Percentiles rank a stretch among this genome's conserved stretches.
phyloP scores from a whole-genome alignment of 2,113 vertebrate genomes.

The Accipiter virgatus region DNA sequence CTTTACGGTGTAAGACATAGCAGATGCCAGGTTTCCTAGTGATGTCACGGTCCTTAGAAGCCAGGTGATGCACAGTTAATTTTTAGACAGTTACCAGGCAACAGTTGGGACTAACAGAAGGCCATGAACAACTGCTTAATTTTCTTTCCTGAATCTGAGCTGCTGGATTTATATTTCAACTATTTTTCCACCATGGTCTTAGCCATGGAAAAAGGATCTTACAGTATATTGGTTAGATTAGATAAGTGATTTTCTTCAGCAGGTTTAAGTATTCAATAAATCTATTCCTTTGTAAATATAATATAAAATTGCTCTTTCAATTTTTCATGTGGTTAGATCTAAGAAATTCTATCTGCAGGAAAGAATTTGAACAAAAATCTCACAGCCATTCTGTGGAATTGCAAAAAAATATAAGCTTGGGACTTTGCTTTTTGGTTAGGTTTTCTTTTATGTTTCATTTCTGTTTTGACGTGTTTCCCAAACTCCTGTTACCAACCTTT shows the following conservation, averaged over 20 bases:
- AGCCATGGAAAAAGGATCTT: background rate
- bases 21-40: conserved; percentile 1
- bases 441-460: conserved; percentile 18
- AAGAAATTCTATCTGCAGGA: background rate
- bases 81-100: conserved; percentile 65
- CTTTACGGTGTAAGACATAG: background rate
- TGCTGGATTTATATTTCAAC: conserved; percentile 30
- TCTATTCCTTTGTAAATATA: background rate
- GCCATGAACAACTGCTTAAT: background rate
- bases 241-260: background rate
- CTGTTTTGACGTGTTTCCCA: conserved; percentile 27
- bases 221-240: background rate
- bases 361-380: background rate
- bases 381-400: background rate
- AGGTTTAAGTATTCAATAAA: background rate
- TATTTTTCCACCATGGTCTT: background rate
- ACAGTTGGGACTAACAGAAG: conserved; percentile 46
- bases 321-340: background rate
- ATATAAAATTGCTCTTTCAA: background rate
- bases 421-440: conserved; percentile 16
- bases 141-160: background rate
- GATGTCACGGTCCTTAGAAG: conserved; percentile 14
- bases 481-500: background rate
- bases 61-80: conserved; percentile 45
- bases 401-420: background rate